Conservation (phyloP, 2,113 vertebrate species). For the Todiramphus saurophagus region DNA sequence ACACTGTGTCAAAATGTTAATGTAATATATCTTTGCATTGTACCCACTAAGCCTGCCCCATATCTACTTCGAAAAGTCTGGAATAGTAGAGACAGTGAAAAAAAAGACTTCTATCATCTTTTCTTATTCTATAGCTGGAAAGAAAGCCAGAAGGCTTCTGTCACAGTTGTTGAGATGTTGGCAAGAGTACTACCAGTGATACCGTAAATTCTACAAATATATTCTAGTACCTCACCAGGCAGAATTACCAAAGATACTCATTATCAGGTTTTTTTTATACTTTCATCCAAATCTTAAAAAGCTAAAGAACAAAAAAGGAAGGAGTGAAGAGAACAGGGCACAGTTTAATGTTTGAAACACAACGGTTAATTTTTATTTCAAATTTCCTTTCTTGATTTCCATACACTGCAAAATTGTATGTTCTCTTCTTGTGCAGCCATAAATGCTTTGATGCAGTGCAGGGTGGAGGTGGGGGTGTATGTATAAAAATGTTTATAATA, state of each 20-base stretch:
- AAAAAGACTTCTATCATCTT: not conserved
- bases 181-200: not conserved
- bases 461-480: rapidly evolving
- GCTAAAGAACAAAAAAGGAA: not conserved
- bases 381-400: not conserved
- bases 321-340: not conserved
- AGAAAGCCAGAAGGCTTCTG: not conserved
- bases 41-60: not conserved
- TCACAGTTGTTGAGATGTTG: not conserved
- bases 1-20: not conserved
- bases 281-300: not conserved
- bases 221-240: not conserved
- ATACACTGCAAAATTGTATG: not conserved
- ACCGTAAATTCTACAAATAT: not conserved
- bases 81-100: not conserved
- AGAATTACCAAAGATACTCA: not conserved
- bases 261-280: not conserved
- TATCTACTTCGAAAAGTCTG: not conserved
- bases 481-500: not conserved
- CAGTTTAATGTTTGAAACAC: not conserved
- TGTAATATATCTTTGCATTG: not conserved
- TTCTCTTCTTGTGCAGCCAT: not conserved
- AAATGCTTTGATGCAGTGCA: not conserved
- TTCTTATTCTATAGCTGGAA: not conserved
- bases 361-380: not conserved